These are phyloP conservation scores for Caradrina kadenii DNA, from an alignment of 2,888 invertebrate species.

Conservation along the genomic window DNA sequence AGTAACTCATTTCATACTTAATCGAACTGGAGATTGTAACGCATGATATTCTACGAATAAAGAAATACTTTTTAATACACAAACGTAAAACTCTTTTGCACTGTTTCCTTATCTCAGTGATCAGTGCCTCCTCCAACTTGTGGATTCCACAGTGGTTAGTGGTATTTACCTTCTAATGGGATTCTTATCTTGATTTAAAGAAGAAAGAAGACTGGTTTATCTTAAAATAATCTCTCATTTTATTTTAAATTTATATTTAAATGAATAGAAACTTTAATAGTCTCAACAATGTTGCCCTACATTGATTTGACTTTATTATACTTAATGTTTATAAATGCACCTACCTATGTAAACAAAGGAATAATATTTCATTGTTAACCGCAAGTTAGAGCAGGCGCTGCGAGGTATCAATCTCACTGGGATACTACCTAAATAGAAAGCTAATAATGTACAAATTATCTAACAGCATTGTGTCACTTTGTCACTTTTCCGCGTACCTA, in stretches of 20 bases:
- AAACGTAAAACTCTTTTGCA: slow-evolving; percentile 54
- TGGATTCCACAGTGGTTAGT: slow-evolving; percentile 18
- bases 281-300: not conserved
- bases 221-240: not conserved
- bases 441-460: slow-evolving; percentile 48
- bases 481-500: slow-evolving; percentile 62
- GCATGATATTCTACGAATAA: slow-evolving; percentile 54
- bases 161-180: slow-evolving; percentile 7
- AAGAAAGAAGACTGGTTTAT: slow-evolving; percentile 1
- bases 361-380: slow-evolving; percentile 4
- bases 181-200: slow-evolving; percentile 10
- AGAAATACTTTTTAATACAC: slow-evolving; percentile 41
- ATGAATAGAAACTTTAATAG: not conserved
- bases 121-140: slow-evolving; percentile 53
- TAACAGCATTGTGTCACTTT: slow-evolving; percentile 62
- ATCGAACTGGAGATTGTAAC: slow-evolving; percentile 44
- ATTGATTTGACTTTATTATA: not conserved
- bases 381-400: slow-evolving; percentile 49
- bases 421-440: slow-evolving; percentile 40
- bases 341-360: slow-evolving; percentile 7
- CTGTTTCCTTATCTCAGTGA: slow-evolving; percentile 52
- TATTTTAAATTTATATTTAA: not conserved
- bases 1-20: slow-evolving; percentile 49
- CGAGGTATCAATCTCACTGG: slow-evolving; percentile 43
- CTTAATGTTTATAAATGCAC: not conserved